phyloP scores from a whole-genome alignment of 2,888 invertebrate genomes.

The Nomada fabriciana region DNA sequence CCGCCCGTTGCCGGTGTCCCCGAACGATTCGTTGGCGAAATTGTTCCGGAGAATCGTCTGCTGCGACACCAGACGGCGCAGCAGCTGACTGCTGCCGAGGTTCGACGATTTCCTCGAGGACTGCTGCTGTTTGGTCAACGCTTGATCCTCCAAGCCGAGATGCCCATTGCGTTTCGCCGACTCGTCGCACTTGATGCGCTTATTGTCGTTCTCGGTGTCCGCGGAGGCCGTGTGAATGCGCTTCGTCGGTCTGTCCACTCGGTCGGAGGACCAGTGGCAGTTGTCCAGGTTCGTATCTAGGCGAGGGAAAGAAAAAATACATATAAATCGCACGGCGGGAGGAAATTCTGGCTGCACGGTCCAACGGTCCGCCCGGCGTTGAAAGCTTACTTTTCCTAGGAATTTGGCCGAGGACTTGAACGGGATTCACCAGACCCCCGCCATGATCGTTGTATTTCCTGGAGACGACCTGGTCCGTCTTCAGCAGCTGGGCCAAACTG shows the following conservation, averaged over 20 bases:
- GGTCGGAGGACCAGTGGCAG: slow-evolving; percentile 53
- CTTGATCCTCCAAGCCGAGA: slow-evolving; percentile 60
- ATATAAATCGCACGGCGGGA: background rate
- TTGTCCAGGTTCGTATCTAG: slow-evolving; percentile 51
- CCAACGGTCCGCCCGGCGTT: background rate
- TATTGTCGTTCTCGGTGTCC: slow-evolving; percentile 70
- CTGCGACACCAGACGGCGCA: slow-evolving; percentile 87
- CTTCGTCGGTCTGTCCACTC: slow-evolving; percentile 73
- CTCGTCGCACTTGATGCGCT: slow-evolving; percentile 78
- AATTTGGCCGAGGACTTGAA: slow-evolving; percentile 81
- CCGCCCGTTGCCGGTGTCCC: background rate
- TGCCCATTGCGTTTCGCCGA: slow-evolving; percentile 29
- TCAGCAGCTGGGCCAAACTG: slow-evolving; percentile 86
- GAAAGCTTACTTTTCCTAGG: slow-evolving; percentile 75
- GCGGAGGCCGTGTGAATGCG: slow-evolving; percentile 73
- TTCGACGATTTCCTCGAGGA: slow-evolving; percentile 36
- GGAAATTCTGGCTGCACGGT: no score
- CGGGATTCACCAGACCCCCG: slow-evolving; percentile 83
- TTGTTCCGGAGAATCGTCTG: slow-evolving; percentile 48
- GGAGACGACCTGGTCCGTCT: slow-evolving; percentile 82
- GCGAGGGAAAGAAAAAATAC: background rate
- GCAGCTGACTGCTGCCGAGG: slow-evolving; percentile 82
- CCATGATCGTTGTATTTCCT: slow-evolving; percentile 83
- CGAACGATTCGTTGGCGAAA: slow-evolving; percentile 27
- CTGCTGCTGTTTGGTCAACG: slow-evolving; percentile 48